phyloP scores from a whole-genome alignment of 2,113 vertebrate species.

The Platysternon megacephalum region DNA sequence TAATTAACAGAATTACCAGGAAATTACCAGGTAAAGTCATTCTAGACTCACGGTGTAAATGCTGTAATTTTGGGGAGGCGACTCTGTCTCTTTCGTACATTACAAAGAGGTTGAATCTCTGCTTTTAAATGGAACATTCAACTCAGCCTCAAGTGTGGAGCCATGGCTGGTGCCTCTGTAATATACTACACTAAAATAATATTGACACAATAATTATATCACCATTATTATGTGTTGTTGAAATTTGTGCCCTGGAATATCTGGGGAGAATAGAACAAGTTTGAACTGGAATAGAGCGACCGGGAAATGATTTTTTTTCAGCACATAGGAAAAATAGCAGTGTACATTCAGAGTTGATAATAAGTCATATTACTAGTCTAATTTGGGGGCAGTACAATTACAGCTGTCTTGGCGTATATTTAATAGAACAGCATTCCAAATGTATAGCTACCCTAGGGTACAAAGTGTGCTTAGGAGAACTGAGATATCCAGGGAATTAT shows the following conservation, averaged over 20 bases:
- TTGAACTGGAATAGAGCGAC: not conserved
- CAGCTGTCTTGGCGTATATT: not conserved
- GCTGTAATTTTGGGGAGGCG: not conserved
- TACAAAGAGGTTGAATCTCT: not conserved
- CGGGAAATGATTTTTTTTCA: not conserved
- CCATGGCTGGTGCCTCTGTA: not conserved
- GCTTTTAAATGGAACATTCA: not conserved
- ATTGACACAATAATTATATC: not conserved
- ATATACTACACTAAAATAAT: not conserved
- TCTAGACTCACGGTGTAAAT: not conserved
- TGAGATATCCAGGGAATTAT: not conserved
- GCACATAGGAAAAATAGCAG: not conserved
- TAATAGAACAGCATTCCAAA: not conserved
- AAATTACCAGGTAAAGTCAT: not conserved
- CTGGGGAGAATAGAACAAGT: not conserved
- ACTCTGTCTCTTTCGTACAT: not conserved
- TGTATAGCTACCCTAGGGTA: rapidly evolving
- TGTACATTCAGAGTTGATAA: not conserved
- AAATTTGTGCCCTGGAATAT: not conserved
- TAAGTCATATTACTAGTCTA: constrained; percentile 12
- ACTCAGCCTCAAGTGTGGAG: not conserved
- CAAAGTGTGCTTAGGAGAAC: not conserved
- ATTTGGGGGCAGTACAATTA: constrained; percentile 61
- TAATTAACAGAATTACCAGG: not conserved
- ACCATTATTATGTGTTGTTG: not conserved